phyloP scores from a whole-genome alignment of 37 sponge, comb jelly and placozoan genomes.

The Bolinopsis microptera region DNA sequence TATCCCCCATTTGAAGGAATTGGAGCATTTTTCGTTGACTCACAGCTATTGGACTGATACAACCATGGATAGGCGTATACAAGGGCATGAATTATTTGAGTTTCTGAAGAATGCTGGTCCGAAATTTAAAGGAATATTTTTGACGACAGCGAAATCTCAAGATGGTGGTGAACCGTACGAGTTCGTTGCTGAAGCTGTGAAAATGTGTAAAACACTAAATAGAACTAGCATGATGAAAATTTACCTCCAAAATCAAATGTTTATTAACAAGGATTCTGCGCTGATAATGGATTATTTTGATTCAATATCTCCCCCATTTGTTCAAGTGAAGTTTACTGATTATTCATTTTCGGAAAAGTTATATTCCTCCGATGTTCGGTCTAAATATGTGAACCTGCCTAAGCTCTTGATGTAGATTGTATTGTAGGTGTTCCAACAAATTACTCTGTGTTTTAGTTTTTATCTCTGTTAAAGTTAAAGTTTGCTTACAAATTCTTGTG shows the following conservation, averaged over 20 bases:
- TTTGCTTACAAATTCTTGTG: too few relatives aligned
- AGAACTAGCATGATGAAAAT: neutral
- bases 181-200: neutral
- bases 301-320: neutral
- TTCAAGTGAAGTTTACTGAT: neutral
- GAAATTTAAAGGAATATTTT: neutral
- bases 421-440: too few relatives aligned
- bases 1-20: neutral
- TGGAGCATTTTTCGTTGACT: neutral
- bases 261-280: neutral
- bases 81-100: neutral
- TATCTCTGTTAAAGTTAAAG: too few relatives aligned
- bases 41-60: neutral
- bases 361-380: too few relatives aligned
- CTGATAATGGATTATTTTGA: neutral
- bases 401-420: too few relatives aligned
- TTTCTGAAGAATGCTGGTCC: neutral
- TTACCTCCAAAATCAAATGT: too few relatives aligned
- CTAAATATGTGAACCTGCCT: too few relatives aligned
- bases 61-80: neutral
- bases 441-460: too few relatives aligned
- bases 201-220: neutral
- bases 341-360: too few relatives aligned
- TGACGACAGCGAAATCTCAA: neutral
- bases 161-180: neutral